A percentile compares a stretch with the other conserved stretches of the same genome.
Evolutionary conservation across 2,888 invertebrate species (phyloP).

Genomic region (Vesta saturnalis): DNA sequence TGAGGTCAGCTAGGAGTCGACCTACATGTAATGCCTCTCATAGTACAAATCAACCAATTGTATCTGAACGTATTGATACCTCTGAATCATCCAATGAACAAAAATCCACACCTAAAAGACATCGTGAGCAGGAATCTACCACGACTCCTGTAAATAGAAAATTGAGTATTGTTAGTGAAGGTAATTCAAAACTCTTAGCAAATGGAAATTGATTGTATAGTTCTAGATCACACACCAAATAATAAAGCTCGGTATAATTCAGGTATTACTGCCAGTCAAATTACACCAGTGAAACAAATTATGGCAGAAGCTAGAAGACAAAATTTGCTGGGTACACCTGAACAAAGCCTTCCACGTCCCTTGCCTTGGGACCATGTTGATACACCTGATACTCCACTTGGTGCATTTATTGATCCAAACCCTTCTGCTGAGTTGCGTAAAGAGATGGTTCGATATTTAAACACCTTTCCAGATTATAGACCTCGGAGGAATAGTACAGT

Average conservation of each 20-base stretch:
- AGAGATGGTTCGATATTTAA: constrained; percentile 63
- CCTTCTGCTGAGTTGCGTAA: constrained; percentile 66
- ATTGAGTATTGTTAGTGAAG: too few species aligned
- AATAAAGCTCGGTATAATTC: constrained; percentile 19
- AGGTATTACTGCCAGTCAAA: constrained; percentile 47
- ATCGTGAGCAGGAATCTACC: too few species aligned
- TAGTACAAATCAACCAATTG: too few species aligned
- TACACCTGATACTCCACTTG: constrained; percentile 69
- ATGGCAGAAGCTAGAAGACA: constrained; percentile 54
- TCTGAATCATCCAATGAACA: too few species aligned
- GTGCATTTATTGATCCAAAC: constrained; percentile 62
- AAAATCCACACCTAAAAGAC: too few species aligned
- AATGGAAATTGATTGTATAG: too few species aligned
- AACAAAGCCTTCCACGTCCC: constrained; percentile 54
- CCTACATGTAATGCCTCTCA: too few species aligned
- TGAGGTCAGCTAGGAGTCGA: too few species aligned
- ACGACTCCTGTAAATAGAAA: too few species aligned
- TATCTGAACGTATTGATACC: too few species aligned
- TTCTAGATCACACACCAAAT: constrained; percentile 18
- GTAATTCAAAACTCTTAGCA: too few species aligned
- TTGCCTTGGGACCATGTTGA: constrained; percentile 56
- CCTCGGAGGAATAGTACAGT: constrained; percentile 60
- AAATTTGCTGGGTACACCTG: constrained; percentile 50
- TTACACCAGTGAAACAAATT: constrained; percentile 58
- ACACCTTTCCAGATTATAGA: constrained; percentile 62